A percentile compares a stretch with the other conserved stretches of the same genome.
phyloP scores from a whole-genome alignment of 2,888 invertebrate species.

The Micoletzkya japonica region DNA sequence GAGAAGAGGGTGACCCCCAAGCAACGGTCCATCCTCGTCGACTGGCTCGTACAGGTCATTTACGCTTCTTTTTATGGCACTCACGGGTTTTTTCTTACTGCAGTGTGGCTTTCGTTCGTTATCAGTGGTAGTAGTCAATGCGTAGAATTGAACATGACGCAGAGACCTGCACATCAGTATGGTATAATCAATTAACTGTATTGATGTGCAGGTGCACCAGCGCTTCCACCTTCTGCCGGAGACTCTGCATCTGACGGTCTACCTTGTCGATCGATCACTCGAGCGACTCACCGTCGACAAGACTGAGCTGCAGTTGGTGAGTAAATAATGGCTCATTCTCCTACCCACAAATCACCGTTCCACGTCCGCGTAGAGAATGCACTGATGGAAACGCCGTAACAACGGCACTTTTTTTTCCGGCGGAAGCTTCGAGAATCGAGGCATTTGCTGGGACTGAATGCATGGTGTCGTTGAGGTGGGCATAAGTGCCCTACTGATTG shows the following conservation, averaged over 20 bases:
- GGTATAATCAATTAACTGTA: slow-evolving; percentile 67
- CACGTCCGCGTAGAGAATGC: too few species aligned
- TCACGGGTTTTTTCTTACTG: too few species aligned
- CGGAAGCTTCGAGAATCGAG: not conserved
- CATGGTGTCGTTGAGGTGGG: slow-evolving; percentile 7
- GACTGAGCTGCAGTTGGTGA: slow-evolving; percentile 42
- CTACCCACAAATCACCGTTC: too few species aligned
- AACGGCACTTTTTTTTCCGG: not conserved
- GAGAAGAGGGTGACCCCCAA: slow-evolving; percentile 73
- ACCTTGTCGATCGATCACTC: slow-evolving; percentile 86
- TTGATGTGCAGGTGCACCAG: slow-evolving; percentile 73
- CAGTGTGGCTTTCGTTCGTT: too few species aligned
- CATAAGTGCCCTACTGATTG: slow-evolving; percentile 75
- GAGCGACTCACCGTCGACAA: slow-evolving; percentile 65
- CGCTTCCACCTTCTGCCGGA: slow-evolving; percentile 84
- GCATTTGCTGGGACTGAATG: not conserved
- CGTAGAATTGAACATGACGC: too few species aligned
- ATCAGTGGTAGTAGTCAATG: too few species aligned
- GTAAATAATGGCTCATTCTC: not conserved
- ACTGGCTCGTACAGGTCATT: slow-evolving; percentile 78
- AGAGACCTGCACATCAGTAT: not conserved
- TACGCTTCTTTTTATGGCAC: slow-evolving; percentile 5
- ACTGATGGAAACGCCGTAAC: not conserved
- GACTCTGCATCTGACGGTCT: slow-evolving; percentile 84
- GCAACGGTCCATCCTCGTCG: slow-evolving; percentile 86